phyloP scores from a whole-genome alignment of 2,797 vertebrate genomes.

The Periparus ater region DNA sequence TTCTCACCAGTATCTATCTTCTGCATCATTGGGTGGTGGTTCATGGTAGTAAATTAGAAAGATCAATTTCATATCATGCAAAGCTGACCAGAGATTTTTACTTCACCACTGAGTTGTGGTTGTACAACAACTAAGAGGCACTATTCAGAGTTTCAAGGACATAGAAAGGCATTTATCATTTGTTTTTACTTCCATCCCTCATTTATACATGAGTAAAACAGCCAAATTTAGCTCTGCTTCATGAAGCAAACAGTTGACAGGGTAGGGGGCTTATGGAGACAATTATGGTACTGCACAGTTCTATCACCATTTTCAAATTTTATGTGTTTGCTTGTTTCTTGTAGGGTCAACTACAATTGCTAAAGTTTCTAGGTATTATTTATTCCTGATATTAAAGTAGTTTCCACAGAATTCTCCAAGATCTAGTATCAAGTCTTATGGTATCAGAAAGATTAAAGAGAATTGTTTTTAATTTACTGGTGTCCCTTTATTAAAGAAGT shows the following conservation, averaged over 20 bases:
- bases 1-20: background rate
- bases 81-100: background rate
- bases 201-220: background rate
- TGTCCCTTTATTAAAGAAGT: background rate
- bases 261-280: background rate
- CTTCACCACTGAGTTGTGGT: background rate
- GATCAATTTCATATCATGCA: background rate
- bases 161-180: accelerated
- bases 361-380: background rate
- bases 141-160: background rate
- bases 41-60: background rate
- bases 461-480: background rate
- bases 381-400: background rate
- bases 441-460: background rate
- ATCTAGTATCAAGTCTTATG: background rate
- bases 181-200: background rate
- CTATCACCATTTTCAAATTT: background rate
- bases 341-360: background rate
- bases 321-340: background rate
- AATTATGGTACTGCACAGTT: background rate
- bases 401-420: background rate
- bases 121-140: background rate
- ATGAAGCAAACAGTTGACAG: background rate
- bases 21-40: background rate
- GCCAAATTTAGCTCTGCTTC: background rate